A percentile compares a stretch with the other conserved stretches of the same genome.
Conservation (phyloP, 2,888 invertebrate species). For the Scaptomyza parva region DNA sequence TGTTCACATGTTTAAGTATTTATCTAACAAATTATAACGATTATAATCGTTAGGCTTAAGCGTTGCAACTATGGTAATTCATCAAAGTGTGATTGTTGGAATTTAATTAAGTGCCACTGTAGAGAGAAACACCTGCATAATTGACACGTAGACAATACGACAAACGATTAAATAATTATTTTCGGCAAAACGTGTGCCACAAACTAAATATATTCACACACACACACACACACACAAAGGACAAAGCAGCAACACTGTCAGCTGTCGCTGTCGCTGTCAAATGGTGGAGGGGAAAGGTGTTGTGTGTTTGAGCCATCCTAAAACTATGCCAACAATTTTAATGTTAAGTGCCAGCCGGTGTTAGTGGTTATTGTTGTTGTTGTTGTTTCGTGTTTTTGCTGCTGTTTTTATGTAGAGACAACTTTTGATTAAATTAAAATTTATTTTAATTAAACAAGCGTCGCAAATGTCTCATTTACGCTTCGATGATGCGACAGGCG, state of each 20-base stretch:
- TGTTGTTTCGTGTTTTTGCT: constrained; percentile 28
- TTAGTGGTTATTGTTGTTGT: constrained; percentile 33
- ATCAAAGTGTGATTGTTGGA: constrained; percentile 52
- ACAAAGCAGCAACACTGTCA: constrained; percentile 20
- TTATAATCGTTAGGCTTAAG: not conserved
- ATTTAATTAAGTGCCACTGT: constrained; percentile 60
- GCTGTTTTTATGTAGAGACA: constrained; percentile 40
- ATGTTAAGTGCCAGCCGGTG: constrained; percentile 70
- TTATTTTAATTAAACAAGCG: constrained; percentile 83
- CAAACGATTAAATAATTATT: constrained; percentile 38
- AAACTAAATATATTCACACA: constrained; percentile 13
- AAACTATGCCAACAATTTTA: constrained; percentile 79
- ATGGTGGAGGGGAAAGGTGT: constrained; percentile 5
- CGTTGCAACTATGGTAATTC: constrained; percentile 39
- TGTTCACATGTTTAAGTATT: not conserved
- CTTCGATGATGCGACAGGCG: constrained; percentile 78
- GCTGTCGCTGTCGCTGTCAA: constrained; percentile 43
- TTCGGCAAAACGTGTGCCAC: constrained; percentile 25
- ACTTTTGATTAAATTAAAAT: constrained; percentile 82
- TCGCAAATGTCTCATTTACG: constrained; percentile 82
- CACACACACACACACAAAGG: not conserved
- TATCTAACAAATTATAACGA: not conserved
- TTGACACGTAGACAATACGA: constrained; percentile 31
- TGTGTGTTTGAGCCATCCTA: constrained; percentile 30
- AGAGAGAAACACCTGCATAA: constrained; percentile 47